Evolutionary conservation across 2,888 invertebrate genomes (phyloP).

Genomic region (Dexiosoma caninum): DNA sequence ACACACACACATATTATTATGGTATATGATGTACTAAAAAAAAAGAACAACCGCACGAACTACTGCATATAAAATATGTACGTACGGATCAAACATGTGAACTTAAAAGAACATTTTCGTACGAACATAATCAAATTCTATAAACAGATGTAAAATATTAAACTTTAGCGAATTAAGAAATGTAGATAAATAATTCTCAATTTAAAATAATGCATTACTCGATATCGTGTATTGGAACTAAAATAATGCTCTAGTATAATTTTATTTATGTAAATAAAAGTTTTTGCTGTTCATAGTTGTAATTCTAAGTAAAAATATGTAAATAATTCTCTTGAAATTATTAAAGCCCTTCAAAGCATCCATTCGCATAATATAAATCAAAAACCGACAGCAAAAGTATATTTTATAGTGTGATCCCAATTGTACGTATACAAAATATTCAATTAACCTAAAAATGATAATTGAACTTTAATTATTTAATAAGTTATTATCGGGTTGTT

Average conservation of each 20-base stretch:
- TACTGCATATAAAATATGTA: too few relatives aligned
- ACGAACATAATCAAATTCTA: too few relatives aligned
- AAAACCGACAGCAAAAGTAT: too few relatives aligned
- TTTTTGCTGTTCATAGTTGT: background rate
- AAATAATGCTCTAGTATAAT: constrained; percentile 16
- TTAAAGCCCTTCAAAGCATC: constrained; percentile 41
- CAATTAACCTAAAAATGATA: too few relatives aligned
- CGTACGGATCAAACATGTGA: too few relatives aligned
- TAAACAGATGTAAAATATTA: too few relatives aligned
- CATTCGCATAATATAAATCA: constrained; percentile 17
- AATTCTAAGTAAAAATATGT: constrained; percentile 8
- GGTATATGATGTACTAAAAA: too few relatives aligned
- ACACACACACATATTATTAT: background rate
- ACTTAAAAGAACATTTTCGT: too few relatives aligned
- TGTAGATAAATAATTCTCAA: background rate
- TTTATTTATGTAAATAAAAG: constrained; percentile 29
- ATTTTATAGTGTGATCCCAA: too few relatives aligned
- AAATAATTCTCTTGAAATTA: constrained; percentile 17
- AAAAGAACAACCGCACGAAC: too few relatives aligned
- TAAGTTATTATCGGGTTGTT: constrained; percentile 17
- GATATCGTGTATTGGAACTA: background rate
- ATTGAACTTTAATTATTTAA: constrained; percentile 3
- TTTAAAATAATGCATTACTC: background rate
- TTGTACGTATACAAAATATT: too few relatives aligned
- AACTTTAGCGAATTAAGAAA: too few relatives aligned